Base-by-base conservation (phyloP, 2,113 vertebrate species). In the Malurus elegans region DNA sequence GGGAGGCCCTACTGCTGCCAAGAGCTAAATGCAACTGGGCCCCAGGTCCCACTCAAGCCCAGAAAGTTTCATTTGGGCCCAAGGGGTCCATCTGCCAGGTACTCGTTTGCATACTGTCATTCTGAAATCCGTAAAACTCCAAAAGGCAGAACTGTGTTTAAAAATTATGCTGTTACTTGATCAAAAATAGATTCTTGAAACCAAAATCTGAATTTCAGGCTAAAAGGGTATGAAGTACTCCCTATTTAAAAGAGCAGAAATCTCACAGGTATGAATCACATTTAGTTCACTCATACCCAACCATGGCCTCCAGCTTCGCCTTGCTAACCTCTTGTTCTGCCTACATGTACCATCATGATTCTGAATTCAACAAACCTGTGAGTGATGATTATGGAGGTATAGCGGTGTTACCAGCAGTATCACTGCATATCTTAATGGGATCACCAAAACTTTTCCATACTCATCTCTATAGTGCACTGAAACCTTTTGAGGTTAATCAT, bases 61-160 rank as follows among this genome's bases (percentile, higher is more conserved):
- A 73, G 20, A 71, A 91, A 66, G 58, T 38, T 93, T 65, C 50
- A 23, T 29, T 56, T 61, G 86, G 86, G 92, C 47, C 60, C 92
- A 53, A 21, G 36, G 88, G 90, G 79, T 94, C 95, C 88, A 86
- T 24, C 79, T 96, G 93, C 93, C 86, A 90, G 92, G 90, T 38
- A 88, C 93, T 90, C 40, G 31, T 78, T 31, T 78, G 54, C 50
- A 86, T 60, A 50, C 10, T 85, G 42, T 70, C 70, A 14, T 62
- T 86, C 67, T 31, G 17, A 88, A 71, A 93, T 58, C 16, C 47
- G 8, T 48, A 71, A 83, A 90, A 73, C 5, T 38, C 71, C 66
- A 67, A 80, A 66, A 8, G 23, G 42, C 6, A 6, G 18, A 61
- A 79, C 10, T 66, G 6, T 17, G 36, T 19, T 26, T 10, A 86